Percentiles rank a stretch among this genome's conserved stretches.
Conservation (phyloP, 1,140 invertebrate genomes). For the Coenobita brevimanus region DNA sequence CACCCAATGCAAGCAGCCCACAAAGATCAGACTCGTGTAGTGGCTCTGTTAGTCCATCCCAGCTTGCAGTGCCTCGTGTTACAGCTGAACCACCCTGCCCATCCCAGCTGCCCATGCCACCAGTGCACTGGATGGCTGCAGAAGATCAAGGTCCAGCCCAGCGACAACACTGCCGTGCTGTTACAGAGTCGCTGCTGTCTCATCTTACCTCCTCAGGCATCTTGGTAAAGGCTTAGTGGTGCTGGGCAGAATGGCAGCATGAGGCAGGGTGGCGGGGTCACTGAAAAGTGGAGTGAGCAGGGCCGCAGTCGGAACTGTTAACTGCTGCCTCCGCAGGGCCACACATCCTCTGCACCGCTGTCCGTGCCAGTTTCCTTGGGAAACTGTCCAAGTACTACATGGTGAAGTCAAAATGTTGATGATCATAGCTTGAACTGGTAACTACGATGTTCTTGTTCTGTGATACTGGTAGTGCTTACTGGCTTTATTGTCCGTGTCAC, state of each 20-base stretch:
- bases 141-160: conserved; percentile 45
- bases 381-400: conserved; percentile 65
- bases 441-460: conserved; percentile 61
- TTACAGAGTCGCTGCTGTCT: conserved; percentile 51
- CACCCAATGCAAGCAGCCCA: conserved; percentile 3
- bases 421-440: conserved; percentile 49
- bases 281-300: conserved; percentile 42
- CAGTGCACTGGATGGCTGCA: conserved; percentile 53
- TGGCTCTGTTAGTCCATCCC: conserved; percentile 60
- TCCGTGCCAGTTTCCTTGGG: conserved; percentile 61
- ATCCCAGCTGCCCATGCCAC: conserved; percentile 60
- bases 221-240: conserved; percentile 61
- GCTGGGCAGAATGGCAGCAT: conserved; percentile 44
- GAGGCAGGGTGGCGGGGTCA: conserved; percentile 59
- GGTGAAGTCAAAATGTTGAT: conserved; percentile 45
- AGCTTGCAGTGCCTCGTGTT: conserved; percentile 65
- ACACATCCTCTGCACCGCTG: conserved; percentile 46
- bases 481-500: conserved; percentile 63
- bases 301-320: conserved; percentile 61
- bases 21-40: conserved; percentile 28
- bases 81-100: conserved; percentile 66
- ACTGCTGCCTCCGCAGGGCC: conserved; percentile 44
- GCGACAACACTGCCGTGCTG: conserved; percentile 53
- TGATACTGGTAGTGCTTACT: conserved; percentile 69
- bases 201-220: conserved; percentile 59